These are phyloP conservation scores for Anableps anableps DNA, from an alignment of 2,797 vertebrate genomes.

Conservation along the genomic window DNA sequence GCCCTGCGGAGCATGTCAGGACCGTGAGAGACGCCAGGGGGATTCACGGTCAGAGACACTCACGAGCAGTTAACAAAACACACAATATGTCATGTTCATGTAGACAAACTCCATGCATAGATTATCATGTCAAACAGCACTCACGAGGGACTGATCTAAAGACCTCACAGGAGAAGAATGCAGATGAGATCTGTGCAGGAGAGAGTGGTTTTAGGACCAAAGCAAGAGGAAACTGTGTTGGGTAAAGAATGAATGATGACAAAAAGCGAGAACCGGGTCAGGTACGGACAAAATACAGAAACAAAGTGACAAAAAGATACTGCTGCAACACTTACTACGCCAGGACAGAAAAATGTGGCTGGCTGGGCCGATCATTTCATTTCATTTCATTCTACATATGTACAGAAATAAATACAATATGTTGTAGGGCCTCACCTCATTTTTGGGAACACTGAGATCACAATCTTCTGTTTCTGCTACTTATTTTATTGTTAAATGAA, in stretches of 20 bases:
- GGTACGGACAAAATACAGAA: constrained; percentile 25
- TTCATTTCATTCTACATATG: not conserved
- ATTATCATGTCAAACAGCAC: constrained; percentile 73
- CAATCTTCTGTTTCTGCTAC: constrained; percentile 4
- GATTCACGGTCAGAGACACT: constrained; percentile 45
- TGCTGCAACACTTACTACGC: constrained; percentile 11
- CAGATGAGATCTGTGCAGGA: constrained; percentile 69
- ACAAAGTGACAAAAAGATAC: constrained; percentile 21
- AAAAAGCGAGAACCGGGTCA: constrained; percentile 43
- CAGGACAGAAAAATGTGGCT: constrained; percentile 15
- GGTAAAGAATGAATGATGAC: constrained; percentile 51
- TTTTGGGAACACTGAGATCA: not conserved
- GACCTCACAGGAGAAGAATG: constrained; percentile 81
- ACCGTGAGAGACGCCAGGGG: constrained; percentile 32
- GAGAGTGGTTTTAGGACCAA: constrained; percentile 64
- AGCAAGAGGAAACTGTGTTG: constrained; percentile 62
- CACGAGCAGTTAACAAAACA: constrained; percentile 56
- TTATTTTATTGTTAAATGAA: not conserved
- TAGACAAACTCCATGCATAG: constrained; percentile 70
- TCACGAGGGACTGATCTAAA: constrained; percentile 71
- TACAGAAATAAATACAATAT: constrained; percentile 6
- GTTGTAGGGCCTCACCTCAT: not conserved
- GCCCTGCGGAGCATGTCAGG: constrained; percentile 41
- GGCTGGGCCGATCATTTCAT: constrained; percentile 4
- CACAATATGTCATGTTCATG: constrained; percentile 65